Conservation (phyloP, 1,140 invertebrate species). For the Zophobas atratus region DNA sequence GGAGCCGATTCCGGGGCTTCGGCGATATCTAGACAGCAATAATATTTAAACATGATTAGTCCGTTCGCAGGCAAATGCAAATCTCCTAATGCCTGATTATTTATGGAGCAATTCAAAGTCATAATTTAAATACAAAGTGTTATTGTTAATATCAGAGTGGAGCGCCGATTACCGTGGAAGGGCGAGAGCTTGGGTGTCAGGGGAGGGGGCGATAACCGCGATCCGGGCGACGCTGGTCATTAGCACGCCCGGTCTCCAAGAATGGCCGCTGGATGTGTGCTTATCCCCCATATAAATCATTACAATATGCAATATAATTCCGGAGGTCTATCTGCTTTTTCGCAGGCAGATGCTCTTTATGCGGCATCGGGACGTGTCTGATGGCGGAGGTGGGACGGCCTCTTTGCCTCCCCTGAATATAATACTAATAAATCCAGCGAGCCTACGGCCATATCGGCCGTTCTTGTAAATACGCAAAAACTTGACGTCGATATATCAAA, state of each 20-base stretch:
- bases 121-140: constrained; percentile 69
- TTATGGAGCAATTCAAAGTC: constrained; percentile 69
- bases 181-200: constrained; percentile 54
- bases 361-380: constrained; percentile 49
- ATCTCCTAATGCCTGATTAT: constrained; percentile 68
- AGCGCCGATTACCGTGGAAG: constrained; percentile 63
- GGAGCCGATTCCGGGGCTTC: constrained; percentile 31
- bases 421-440: constrained; percentile 31
- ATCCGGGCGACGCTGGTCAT: constrained; percentile 67
- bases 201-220: constrained; percentile 64
- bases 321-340: constrained; percentile 68
- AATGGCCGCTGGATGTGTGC: constrained; percentile 68
- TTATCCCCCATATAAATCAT: constrained; percentile 69
- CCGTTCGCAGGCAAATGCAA: constrained; percentile 64
- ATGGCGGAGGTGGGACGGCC: constrained; percentile 44
- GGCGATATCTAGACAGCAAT: constrained; percentile 58
- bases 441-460: constrained; percentile 33
- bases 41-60: constrained; percentile 68
- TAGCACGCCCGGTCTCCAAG: constrained; percentile 68
- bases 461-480: constrained; percentile 32
- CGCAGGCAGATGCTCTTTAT: constrained; percentile 69
- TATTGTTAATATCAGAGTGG: constrained; percentile 68
- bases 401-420: constrained; percentile 32
- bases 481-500: constrained; percentile 36
- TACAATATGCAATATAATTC: constrained; percentile 70